Evolutionary conservation across 2,113 vertebrate species (phyloP).

Genomic region (Heloderma charlesbogerti): DNA sequence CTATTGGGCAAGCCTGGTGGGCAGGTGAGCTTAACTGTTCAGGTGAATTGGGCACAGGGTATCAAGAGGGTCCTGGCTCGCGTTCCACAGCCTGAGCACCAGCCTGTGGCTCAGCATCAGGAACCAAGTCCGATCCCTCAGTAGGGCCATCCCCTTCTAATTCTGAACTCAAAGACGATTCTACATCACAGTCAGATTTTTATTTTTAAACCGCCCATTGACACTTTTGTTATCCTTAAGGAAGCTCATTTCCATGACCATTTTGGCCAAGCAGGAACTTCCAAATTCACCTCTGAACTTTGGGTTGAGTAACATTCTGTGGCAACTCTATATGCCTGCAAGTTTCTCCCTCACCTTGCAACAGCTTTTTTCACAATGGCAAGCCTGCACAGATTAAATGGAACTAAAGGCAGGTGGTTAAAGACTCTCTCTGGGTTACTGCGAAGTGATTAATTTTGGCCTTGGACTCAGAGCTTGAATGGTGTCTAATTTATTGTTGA

Average conservation of each 20-base stretch:
- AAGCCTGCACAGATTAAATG: background rate
- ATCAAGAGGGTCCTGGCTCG: no score
- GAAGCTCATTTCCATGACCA: background rate
- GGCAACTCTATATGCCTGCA: background rate
- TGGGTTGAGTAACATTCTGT: background rate
- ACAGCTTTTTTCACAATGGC: background rate
- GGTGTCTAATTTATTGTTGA: background rate
- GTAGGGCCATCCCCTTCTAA: no score
- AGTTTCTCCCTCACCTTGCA: accelerated
- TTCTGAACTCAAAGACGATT: no score
- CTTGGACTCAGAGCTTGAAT: background rate
- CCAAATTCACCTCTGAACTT: background rate
- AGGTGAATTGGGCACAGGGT: no score
- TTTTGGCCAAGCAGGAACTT: background rate
- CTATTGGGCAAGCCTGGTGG: no score
- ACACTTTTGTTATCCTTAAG: background rate
- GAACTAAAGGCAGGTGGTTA: background rate
- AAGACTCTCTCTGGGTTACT: background rate
- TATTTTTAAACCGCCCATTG: no score
- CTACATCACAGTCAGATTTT: no score
- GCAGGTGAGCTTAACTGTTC: no score
- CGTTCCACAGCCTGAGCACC: no score
- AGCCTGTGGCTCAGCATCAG: no score
- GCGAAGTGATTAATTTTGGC: background rate
- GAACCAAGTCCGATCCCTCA: no score